Base-by-base conservation (phyloP, 2,113 vertebrate genomes). In the Corvus hawaiiensis region DNA sequence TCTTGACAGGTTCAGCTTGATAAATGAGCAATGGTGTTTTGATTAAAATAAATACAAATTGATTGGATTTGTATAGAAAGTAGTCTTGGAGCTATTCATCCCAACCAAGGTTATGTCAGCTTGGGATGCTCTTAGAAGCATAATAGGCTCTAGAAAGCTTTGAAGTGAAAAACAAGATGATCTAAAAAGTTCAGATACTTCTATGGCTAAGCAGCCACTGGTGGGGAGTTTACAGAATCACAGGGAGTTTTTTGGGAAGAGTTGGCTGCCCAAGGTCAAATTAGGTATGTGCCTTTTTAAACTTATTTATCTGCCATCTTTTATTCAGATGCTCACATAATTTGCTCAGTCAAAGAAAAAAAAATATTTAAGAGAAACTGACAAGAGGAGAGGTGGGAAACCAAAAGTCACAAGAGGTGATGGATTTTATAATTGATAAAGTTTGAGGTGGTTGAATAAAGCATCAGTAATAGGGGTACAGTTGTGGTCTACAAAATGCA, bases 161-260 rank as follows among this genome's bases (percentile, higher is more conserved):
- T 48, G 54, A 84, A 89, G 16, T 23, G 23, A 56, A 80, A 88
- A 82, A 7, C 3, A 78, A 62, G 33, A 41, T 28, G 10, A 55
- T 63, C 13, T 64, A 21, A 39, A 67, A 90, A 19, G 5, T 55
- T n/a, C 21, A 39, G 17, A 13, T 10, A 49, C 3, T 78, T 79
- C 7, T 20, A 21, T 64, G n/a, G 33, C 27, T 69, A 48, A 74
- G 33, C 35, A 74, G 18, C 10, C 19, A 15, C 62, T 26, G 14
- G 18, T 54, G 30, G 5, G 9, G 19, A 61, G 11, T 61, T 93
- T 49, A 54, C 7, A 62, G 28, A 32, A 58, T 46, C 28, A 24
- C 23, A 49, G 1, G 3, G 7, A 1, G 2, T 2, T 59, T 62
- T 24, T 8, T 4, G 10, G 23, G 7, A 17, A 33, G 26, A 14